Conservation (phyloP, 2,888 invertebrate species). For the Amorpha juglandis region DNA sequence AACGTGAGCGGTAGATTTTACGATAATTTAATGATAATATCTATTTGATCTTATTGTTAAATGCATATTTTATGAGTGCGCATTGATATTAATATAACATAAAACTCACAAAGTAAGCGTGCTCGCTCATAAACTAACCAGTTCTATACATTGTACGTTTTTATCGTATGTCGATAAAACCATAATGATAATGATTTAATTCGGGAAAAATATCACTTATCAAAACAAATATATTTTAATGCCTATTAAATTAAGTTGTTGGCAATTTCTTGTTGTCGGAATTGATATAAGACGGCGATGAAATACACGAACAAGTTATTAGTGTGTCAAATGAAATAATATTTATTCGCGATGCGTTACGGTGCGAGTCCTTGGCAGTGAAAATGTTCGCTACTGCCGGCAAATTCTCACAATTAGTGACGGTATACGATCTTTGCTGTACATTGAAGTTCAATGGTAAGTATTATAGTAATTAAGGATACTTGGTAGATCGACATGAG, state of each 20-base stretch:
- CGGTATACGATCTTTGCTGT: background rate
- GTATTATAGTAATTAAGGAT: background rate
- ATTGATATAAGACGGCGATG: background rate
- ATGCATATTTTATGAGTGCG: background rate
- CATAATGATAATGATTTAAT: slow-evolving; percentile 3
- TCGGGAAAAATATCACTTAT: background rate
- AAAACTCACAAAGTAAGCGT: background rate
- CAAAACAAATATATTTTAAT: background rate
- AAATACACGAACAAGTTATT: background rate
- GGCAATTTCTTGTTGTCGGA: background rate
- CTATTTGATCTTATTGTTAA: background rate
- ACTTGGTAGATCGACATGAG: background rate
- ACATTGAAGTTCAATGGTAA: background rate
- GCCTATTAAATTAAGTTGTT: background rate
- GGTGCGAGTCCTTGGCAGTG: slow-evolving; percentile 7
- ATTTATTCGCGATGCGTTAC: background rate
- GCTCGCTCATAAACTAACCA: background rate
- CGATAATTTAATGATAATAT: background rate
- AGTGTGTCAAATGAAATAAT: background rate
- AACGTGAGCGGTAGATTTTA: background rate
- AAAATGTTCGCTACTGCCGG: background rate
- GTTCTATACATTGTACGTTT: background rate
- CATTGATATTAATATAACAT: background rate
- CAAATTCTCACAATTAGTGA: background rate
- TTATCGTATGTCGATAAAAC: background rate